phyloP scores from a whole-genome alignment of 1,140 invertebrate species.

The Brachionus asplanchnoidis region DNA sequence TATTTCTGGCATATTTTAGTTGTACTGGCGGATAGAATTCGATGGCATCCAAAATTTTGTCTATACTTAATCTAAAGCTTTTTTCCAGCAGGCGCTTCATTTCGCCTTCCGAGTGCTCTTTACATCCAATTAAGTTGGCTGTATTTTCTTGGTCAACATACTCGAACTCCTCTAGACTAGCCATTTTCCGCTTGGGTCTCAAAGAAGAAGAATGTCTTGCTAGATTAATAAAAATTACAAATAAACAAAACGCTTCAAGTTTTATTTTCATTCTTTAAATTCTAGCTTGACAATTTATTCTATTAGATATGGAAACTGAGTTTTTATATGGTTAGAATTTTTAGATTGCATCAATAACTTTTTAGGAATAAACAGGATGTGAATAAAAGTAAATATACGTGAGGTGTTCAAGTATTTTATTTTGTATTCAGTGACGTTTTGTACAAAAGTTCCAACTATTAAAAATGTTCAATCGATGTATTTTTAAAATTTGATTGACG shows the following conservation, averaged over 20 bases:
- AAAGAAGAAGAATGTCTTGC: background rate
- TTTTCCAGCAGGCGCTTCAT: background rate
- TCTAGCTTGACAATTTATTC: background rate
- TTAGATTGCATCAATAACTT: constrained; percentile 4
- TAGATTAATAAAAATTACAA: background rate
- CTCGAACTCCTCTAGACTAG: background rate
- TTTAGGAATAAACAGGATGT: background rate
- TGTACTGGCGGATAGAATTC: constrained; percentile 4
- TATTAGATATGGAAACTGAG: background rate
- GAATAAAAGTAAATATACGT: background rate
- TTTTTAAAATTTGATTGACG: constrained; percentile 3
- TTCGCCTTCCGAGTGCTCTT: background rate
- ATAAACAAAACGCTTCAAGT: background rate
- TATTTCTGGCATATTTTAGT: background rate
- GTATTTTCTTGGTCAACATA: background rate
- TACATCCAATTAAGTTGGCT: background rate
- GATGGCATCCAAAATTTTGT: background rate
- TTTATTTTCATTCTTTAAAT: background rate
- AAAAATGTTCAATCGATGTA: background rate
- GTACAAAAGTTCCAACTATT: background rate
- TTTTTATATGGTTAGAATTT: background rate
- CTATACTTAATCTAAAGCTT: background rate
- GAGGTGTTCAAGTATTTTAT: constrained; percentile 3
- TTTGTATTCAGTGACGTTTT: background rate
- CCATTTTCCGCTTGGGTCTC: background rate